phyloP scores from a whole-genome alignment of 2,113 vertebrate genomes.

The Rhinolophus ferrumequinum region DNA sequence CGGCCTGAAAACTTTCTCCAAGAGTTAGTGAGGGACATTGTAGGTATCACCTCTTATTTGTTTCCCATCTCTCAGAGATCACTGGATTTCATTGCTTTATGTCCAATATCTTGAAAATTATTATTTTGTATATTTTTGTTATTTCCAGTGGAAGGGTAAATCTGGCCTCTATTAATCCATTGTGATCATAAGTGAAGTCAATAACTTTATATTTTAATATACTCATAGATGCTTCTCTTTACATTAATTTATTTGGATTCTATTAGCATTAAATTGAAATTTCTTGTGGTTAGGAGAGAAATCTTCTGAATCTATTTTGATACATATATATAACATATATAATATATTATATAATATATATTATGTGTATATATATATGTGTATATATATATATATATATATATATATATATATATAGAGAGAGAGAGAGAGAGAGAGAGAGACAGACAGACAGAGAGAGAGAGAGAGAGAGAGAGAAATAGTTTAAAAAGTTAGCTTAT shows the following conservation, averaged over 20 bases:
- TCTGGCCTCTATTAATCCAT: neutral
- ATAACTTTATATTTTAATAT: neutral
- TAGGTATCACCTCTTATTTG: neutral
- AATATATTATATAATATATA: no score
- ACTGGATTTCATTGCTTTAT: neutral
- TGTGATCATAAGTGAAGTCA: neutral
- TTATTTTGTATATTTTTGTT: neutral
- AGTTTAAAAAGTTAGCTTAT: neutral
- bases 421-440: no score
- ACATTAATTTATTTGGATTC: neutral
- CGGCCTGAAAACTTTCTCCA: neutral
- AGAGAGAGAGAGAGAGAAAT: no score
- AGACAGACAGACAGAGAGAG: no score
- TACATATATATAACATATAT: no score
- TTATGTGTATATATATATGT: no score
- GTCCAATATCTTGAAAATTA: neutral
- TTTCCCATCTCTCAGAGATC: neutral
- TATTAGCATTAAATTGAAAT: neutral
- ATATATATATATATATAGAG: no score
- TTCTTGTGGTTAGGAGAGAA: neutral
- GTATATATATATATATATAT: no score
- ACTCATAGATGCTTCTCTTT: neutral
- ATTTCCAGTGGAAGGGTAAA: neutral
- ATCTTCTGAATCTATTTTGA: neutral
- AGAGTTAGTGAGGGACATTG: neutral